Evolutionary conservation across 2,113 vertebrate genomes (phyloP).

Genomic region (Ctenodactylus gundi): DNA sequence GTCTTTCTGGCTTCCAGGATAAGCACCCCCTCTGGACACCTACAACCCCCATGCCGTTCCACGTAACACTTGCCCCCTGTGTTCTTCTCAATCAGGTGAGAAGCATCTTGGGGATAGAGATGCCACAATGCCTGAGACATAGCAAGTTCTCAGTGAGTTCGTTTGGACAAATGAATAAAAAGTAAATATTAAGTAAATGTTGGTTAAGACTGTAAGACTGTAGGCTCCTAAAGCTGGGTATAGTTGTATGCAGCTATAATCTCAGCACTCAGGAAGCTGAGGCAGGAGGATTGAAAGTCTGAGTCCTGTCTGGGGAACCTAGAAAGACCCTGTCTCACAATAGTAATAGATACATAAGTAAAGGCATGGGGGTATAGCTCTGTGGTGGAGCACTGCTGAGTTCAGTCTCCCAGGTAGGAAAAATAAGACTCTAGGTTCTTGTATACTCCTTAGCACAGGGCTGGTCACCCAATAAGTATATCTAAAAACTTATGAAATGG

Average conservation of each 20-base stretch:
- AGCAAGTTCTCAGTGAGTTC: not conserved
- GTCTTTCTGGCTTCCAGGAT: not conserved
- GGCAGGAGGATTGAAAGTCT: not conserved
- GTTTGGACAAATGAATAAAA: slow-evolving; percentile 14
- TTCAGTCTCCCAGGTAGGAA: not conserved
- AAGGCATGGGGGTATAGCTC: not conserved
- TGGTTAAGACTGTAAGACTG: slow-evolving; percentile 31
- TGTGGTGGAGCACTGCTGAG: not conserved
- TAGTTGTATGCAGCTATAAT: not conserved
- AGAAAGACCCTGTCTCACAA: not conserved
- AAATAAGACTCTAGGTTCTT: not conserved
- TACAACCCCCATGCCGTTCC: not conserved
- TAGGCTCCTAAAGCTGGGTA: not conserved
- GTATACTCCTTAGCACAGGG: not conserved
- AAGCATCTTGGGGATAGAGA: not conserved
- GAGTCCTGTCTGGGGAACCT: not conserved
- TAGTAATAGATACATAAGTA: not conserved
- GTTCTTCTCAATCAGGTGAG: not conserved
- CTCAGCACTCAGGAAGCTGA: not conserved
- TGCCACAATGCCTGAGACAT: not conserved
- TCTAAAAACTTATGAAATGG: not conserved
- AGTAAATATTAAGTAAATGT: not conserved
- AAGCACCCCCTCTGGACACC: not conserved
- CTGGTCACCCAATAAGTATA: not conserved
- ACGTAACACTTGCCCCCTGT: not conserved